Evolutionary conservation across 2,113 vertebrate genomes (phyloP).

Genomic region (Fregetta grallaria): DNA sequence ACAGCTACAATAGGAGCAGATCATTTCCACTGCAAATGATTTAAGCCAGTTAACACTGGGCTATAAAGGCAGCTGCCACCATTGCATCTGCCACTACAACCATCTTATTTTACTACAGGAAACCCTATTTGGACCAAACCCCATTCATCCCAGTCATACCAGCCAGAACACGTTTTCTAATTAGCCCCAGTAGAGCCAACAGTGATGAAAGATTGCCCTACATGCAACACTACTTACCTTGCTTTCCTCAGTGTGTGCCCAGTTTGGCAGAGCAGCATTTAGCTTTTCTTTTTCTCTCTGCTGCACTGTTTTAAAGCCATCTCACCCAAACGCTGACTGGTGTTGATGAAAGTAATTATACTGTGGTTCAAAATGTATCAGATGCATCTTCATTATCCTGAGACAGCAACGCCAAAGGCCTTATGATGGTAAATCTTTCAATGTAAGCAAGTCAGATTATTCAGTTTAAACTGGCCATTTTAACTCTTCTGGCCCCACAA

Average conservation of each 20-base stretch:
- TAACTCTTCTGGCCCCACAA: background rate
- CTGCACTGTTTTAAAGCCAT: background rate
- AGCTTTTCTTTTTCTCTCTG: background rate
- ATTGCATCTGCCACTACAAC: background rate
- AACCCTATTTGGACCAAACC: background rate
- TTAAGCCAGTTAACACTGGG: background rate
- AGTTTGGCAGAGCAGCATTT: background rate
- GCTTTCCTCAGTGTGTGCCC: background rate
- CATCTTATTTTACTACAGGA: background rate
- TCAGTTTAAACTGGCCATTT: background rate
- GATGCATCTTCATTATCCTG: constrained; percentile 6
- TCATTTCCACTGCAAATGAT: background rate
- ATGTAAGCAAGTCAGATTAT: background rate
- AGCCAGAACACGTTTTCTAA: background rate
- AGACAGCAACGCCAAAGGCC: background rate
- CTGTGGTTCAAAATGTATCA: background rate
- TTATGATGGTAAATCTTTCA: background rate
- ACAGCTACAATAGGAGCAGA: background rate
- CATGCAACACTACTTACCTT: constrained; percentile 3
- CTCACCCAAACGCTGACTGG: background rate
- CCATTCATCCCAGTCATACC: background rate
- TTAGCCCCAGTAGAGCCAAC: background rate
- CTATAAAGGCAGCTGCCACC: background rate
- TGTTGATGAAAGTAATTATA: background rate
- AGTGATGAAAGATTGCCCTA: background rate